These are phyloP conservation scores for Periophthalmus magnuspinnatus DNA, from an alignment of 2,797 vertebrate genomes.

Conservation along the genomic window DNA sequence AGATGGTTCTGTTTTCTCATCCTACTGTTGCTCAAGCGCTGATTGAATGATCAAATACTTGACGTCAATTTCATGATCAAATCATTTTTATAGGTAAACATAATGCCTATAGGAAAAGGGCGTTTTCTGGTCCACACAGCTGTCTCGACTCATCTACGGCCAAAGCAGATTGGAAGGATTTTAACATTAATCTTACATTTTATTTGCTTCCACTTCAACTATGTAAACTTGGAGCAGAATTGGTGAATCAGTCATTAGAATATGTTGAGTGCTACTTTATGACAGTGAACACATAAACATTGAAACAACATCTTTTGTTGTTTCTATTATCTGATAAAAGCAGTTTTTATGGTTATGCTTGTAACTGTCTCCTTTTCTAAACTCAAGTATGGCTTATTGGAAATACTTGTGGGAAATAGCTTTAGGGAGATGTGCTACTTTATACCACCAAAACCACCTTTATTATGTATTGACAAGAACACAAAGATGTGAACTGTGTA, in stretches of 20 bases:
- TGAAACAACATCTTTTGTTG: neutral
- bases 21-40: slow-evolving; percentile 26
- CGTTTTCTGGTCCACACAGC: slow-evolving; percentile 9
- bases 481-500: neutral
- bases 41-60: slow-evolving; percentile 42
- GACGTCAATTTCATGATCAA: slow-evolving; percentile 43
- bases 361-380: neutral
- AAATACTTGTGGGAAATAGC: neutral
- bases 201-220: slow-evolving; percentile 9
- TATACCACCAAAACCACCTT: neutral
- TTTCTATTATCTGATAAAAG: slow-evolving; percentile 9
- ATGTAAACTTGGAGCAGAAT: slow-evolving; percentile 18
- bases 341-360: neutral
- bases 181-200: slow-evolving; percentile 26
- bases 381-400: neutral
- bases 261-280: slow-evolving; percentile 15
- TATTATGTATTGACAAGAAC: neutral
- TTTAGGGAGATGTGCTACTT: neutral
- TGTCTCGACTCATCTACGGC: slow-evolving; percentile 14
- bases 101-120: slow-evolving; percentile 22
- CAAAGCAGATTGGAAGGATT: slow-evolving; percentile 1
- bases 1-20: slow-evolving; percentile 47
- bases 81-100: slow-evolving; percentile 18
- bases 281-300: neutral
- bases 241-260: slow-evolving; percentile 17